Base-by-base conservation (phyloP, 2,888 invertebrate species). In the Prionchulus punctatus region DNA sequence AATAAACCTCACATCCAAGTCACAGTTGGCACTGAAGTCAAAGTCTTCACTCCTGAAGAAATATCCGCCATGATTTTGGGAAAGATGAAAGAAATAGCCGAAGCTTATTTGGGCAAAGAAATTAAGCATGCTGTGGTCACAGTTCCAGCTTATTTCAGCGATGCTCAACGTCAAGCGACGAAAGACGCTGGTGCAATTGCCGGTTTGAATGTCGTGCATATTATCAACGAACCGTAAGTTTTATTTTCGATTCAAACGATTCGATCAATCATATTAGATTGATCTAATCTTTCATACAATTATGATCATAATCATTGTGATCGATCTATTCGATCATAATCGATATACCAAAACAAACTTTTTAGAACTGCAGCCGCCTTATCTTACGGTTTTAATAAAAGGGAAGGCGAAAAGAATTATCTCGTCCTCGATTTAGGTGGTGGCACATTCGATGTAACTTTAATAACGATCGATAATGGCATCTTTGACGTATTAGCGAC, bases 381-480 rank as follows among this genome's bases (percentile, higher is more conserved):
- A 53, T 67, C 67, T 58, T 64, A 64, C 55, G 65, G 65, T 52
- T 62, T 70, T 58, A 70, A 70, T 65, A 70, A 70, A 65, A 71
- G 71, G 56, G 70, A 71, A 23, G 69, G 70, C 50, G 96, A 96
- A 75, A 92, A 94, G 79, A 98, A 98, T 70, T 90, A 98, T 25
- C 79, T 98, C 53, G 94, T 98, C 18, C 98, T 96, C 74, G 96
- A 98, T 79, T 81, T 98, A 76, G 96, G 98, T 69, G 98, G 98
- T 73, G 98, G 96, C 76, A 98, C 98, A 62, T 98, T 98, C 71
- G 98, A 98, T 75, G 98, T 98, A 23, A 94, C 94, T 43, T 80
- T 98, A 25, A 79, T 98, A 55, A 96, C 94, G 62, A 98, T 98
- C 70, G 96, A 98, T 71, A 92, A 94, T 67, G 98, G 96, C 55